These are phyloP conservation scores for Mohoua ochrocephala DNA, from an alignment of 2,113 vertebrate species.

Conservation along the genomic window DNA sequence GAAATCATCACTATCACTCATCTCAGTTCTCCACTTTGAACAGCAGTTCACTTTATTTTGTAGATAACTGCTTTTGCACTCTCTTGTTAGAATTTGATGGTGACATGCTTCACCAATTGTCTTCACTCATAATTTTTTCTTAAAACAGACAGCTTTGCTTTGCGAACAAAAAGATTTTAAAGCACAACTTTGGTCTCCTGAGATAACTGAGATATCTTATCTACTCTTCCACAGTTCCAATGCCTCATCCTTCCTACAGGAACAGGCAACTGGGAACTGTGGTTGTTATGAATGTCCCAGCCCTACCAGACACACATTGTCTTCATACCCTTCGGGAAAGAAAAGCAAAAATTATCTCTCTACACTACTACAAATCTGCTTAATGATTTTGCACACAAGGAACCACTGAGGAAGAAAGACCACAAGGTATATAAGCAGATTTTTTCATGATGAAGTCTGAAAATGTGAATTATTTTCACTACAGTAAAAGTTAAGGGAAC, in stretches of 20 bases:
- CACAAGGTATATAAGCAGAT: background rate
- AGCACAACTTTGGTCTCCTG: background rate
- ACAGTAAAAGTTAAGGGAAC: background rate
- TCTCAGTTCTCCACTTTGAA: background rate
- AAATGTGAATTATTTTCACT: fast-evolving
- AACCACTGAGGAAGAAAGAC: background rate
- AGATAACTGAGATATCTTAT: background rate
- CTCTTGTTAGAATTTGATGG: background rate
- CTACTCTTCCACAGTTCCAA: background rate
- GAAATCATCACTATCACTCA: background rate
- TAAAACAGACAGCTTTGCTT: background rate
- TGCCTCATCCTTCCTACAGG: background rate
- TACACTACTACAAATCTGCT: background rate
- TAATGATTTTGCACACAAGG: background rate
- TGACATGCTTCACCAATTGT: background rate
- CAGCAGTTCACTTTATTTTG: background rate
- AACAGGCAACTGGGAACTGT: background rate
- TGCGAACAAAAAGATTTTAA: background rate
- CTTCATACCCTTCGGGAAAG: background rate
- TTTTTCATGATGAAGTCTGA: background rate
- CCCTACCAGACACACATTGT: background rate
- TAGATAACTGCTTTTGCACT: background rate
- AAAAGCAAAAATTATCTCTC: background rate
- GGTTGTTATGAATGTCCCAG: background rate
- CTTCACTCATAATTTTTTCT: background rate